Percentiles rank a stretch among this genome's conserved stretches.
These are phyloP conservation scores for Acanthochromis polyacanthus DNA, from an alignment of 2,113 vertebrate genomes.

Conservation along the genomic window DNA sequence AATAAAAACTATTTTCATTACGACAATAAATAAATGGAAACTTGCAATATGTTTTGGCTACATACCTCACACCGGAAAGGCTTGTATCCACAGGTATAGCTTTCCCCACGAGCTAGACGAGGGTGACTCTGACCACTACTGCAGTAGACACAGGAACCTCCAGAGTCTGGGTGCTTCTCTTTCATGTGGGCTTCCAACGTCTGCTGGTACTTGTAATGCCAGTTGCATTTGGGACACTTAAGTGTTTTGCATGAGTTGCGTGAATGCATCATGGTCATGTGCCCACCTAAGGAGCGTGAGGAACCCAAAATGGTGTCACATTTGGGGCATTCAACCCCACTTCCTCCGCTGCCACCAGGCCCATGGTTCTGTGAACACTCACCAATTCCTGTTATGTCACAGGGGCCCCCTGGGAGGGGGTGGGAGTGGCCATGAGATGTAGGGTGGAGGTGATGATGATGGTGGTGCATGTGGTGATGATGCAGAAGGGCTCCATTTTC, in stretches of 20 bases:
- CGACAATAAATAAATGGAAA: background rate
- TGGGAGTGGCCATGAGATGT: slow-evolving; percentile 83
- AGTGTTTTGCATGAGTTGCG: slow-evolving; percentile 99
- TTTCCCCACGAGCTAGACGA: slow-evolving; percentile 96
- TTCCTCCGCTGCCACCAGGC: slow-evolving; percentile 83
- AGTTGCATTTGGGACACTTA: slow-evolving; percentile 99
- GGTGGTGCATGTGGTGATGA: slow-evolving; percentile 86
- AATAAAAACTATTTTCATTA: background rate
- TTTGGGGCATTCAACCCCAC: slow-evolving; percentile 98
- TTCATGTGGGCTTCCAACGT: slow-evolving; percentile 99
- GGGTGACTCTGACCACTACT: slow-evolving; percentile 97
- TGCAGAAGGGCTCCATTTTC: slow-evolving; percentile 88
- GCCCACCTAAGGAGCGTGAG: slow-evolving; percentile 96
- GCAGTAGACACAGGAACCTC: slow-evolving; percentile 95
- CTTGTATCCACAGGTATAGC: slow-evolving; percentile 99
- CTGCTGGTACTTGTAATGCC: slow-evolving; percentile 99
- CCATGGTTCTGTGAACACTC: slow-evolving; percentile 97
- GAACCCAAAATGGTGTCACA: slow-evolving; percentile 98
- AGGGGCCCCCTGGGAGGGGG: slow-evolving; percentile 90
- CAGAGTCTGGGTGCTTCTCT: slow-evolving; percentile 98
- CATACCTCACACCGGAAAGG: slow-evolving; percentile 96
- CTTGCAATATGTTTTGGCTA: background rate
- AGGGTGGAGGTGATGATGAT: slow-evolving; percentile 84
- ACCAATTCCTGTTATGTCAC: slow-evolving; percentile 90
- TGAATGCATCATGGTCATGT: slow-evolving; percentile 99